Evolutionary conservation across 2,797 vertebrate species (phyloP).

Genomic region (Manis crassicaudata): DNA sequence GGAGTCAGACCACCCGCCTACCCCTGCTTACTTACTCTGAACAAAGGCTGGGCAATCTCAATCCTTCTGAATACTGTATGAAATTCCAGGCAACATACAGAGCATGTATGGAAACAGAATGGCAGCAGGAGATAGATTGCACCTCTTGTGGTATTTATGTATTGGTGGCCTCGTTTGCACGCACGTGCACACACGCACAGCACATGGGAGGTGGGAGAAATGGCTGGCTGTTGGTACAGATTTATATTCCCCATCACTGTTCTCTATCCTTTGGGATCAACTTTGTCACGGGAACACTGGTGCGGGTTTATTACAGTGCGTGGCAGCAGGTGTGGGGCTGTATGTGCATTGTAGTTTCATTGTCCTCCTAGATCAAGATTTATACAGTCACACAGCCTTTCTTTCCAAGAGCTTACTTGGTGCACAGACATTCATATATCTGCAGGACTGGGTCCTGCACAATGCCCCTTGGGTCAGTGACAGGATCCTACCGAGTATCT

Average conservation of each 20-base stretch:
- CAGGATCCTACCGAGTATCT: not conserved
- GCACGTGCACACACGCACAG: not conserved
- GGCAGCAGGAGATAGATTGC: not conserved
- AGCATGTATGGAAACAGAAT: not conserved
- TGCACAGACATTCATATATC: not conserved
- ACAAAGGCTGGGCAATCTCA: constrained; percentile 60
- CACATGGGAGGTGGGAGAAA: not conserved
- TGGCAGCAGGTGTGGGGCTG: constrained; percentile 55
- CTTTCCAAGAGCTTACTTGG: constrained; percentile 54
- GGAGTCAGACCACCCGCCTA: not conserved
- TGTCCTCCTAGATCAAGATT: constrained; percentile 68
- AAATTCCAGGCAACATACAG: constrained; percentile 58
- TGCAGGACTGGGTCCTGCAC: not conserved
- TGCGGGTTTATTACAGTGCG: constrained; percentile 64
- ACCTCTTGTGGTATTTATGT: constrained; percentile 41
- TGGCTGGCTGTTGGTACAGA: constrained; percentile 3
- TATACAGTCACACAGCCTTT: constrained; percentile 53
- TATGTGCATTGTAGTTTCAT: constrained; percentile 57
- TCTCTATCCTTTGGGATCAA: constrained; percentile 48
- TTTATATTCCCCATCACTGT: constrained; percentile 59
- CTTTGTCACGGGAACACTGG: constrained; percentile 30
- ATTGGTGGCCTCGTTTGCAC: constrained; percentile 14
- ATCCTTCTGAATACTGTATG: constrained; percentile 13
- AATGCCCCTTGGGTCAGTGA: not conserved
- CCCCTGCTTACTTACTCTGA: constrained; percentile 51